Evolutionary conservation across 1,140 invertebrate genomes (phyloP).

Genomic region (Aphelinus certus): DNA sequence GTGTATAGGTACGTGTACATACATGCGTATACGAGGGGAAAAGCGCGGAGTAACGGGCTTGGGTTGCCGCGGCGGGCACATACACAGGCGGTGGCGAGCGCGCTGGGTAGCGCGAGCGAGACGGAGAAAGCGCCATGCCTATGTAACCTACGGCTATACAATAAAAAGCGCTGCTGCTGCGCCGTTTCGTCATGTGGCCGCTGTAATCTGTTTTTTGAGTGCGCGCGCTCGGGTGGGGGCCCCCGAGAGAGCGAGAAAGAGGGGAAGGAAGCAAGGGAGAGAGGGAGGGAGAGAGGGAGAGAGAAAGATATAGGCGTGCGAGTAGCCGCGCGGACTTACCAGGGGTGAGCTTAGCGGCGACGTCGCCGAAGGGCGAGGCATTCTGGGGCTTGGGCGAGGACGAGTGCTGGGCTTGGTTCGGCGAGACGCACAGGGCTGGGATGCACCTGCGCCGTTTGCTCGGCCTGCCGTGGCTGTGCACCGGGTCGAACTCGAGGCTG

Average conservation of each 20-base stretch:
- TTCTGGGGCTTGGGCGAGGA: conserved; percentile 56
- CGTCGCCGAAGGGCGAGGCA: conserved; percentile 79
- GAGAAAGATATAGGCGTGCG: background rate
- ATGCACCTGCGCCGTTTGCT: conserved; percentile 88
- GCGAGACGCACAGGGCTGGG: conserved; percentile 82
- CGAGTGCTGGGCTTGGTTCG: conserved; percentile 62
- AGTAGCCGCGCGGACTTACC: conserved; percentile 68
- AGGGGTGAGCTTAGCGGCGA: conserved; percentile 83
- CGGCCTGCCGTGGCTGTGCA: conserved; percentile 80
- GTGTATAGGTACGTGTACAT: too few species aligned
- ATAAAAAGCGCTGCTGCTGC: too few species aligned
- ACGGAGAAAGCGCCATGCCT: background rate
- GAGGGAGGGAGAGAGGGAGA: background rate
- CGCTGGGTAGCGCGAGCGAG: background rate
- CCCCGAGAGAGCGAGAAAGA: background rate
- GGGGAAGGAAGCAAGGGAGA: conserved; percentile 15
- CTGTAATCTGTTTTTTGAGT: too few species aligned
- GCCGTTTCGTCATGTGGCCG: too few species aligned
- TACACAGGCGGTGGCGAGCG: background rate
- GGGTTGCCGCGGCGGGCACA: background rate
- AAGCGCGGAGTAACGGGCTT: too few species aligned
- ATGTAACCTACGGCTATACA: too few species aligned
- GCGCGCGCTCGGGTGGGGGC: background rate
- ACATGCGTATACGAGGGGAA: too few species aligned
- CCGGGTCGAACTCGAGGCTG: conserved; percentile 91